Evolutionary conservation across 2,113 vertebrate genomes (phyloP), one percentile per base, ranked within the genome.

Genomic region (human): DNA sequence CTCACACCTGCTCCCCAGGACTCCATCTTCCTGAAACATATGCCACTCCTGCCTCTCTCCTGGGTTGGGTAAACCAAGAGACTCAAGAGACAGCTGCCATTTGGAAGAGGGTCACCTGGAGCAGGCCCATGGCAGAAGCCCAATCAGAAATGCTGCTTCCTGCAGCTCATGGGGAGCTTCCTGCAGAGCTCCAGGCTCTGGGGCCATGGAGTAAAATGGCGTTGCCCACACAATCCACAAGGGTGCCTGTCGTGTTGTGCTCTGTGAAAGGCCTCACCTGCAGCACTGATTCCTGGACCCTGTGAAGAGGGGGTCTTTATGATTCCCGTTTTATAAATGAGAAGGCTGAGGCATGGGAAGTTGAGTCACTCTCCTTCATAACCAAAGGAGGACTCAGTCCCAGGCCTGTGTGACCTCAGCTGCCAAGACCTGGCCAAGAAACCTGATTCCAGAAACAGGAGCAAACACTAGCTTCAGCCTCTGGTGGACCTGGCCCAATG

Each of bases 401-500:
- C 6, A 1, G 16, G 13, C 14, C 66, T 68, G 66, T 68, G 13
- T 68, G 66, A 35, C 66, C 32, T n/a, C 66, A n/a, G 66, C 17
- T n/a, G n/a, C 32, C 16, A 18, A 68, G 66, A n/a, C 66, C 32
- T 68, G 66, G 32, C 16, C 7, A 2, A 68, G 16, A 35, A 68
- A 16, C 16, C 7, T 6, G 66, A 12, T 32, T n/a, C 32, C 66
- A 68, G 32, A 35, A 68, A 35, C 6, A 68, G 66, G 32, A 17
- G 32, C 6, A 35, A 68, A 68, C 66, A 68, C 66, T 68, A 6
- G 66, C 66, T 18, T 68, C 66, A 68, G 27, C 61, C 61, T 32
- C 27, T 32, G 12, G 27, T 32, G 61, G 66, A n/a, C 3, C 0
- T 68, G 6, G 32, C 0, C 32, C 1, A 3, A n/a, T 68, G 66